These are phyloP conservation scores for Dasyurus viverrinus DNA, from an alignment of 2,113 vertebrate species.

Conservation along the genomic window DNA sequence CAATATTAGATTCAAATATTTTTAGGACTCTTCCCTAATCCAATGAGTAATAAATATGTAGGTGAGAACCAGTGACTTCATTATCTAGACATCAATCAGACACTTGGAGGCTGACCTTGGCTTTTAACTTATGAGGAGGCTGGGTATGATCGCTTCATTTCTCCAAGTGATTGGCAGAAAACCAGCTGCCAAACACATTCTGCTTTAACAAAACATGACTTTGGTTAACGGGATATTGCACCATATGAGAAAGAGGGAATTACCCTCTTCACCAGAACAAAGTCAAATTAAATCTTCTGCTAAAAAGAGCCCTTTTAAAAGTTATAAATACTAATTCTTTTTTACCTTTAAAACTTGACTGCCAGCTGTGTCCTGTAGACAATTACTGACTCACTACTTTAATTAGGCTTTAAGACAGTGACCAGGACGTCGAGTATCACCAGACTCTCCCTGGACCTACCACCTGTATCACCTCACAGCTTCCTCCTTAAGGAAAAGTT, in stretches of 20 bases:
- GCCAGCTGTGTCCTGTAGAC: conserved; percentile 51
- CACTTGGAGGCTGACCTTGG: conserved; percentile 49
- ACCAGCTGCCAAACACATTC: conserved; percentile 77
- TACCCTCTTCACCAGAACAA: conserved; percentile 72
- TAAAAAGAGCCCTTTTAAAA: conserved; percentile 81
- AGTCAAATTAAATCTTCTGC: conserved; percentile 77
- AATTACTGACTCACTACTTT: conserved; percentile 55
- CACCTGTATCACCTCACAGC: conserved; percentile 54
- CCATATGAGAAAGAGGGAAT: conserved; percentile 64
- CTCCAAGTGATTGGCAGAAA: conserved; percentile 66
- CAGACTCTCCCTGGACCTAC: conserved; percentile 64
- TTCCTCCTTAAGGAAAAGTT: conserved; percentile 68
- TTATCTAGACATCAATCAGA: conserved; percentile 13
- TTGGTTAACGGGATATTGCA: conserved; percentile 82
- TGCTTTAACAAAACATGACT: conserved; percentile 75
- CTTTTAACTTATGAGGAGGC: conserved; percentile 56
- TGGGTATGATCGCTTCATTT: conserved; percentile 37
- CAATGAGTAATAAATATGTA: background rate
- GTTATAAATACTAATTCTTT: conserved; percentile 78
- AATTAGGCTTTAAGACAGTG: conserved; percentile 53
- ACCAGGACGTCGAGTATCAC: conserved; percentile 58
- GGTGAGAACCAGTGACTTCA: background rate
- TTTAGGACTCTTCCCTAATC: conserved; percentile 13
- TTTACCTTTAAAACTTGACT: conserved; percentile 72
- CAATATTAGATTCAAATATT: conserved; percentile 27